These are phyloP conservation scores for Papilio gigon DNA, from an alignment of 2,888 invertebrate genomes.

Conservation along the genomic window DNA sequence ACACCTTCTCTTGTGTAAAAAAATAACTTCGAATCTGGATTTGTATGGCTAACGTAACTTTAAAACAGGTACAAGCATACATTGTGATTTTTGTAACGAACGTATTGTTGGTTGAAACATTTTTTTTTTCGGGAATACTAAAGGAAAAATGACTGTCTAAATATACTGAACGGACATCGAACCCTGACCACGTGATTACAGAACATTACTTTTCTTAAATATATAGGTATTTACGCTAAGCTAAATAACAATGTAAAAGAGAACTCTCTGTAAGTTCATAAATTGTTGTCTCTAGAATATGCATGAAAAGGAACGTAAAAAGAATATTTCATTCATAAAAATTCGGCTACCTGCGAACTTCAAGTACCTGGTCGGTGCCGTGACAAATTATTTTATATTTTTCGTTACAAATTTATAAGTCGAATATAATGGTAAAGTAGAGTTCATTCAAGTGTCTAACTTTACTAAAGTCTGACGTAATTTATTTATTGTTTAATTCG, in stretches of 20 bases:
- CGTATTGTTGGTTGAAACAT: neutral
- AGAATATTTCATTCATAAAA: slow-evolving; percentile 41
- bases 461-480: slow-evolving; percentile 1
- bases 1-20: too few relatives aligned
- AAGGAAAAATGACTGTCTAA: neutral
- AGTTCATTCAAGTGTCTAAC: slow-evolving; percentile 20
- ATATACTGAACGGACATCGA: neutral
- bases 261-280: slow-evolving; percentile 19
- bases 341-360: slow-evolving; percentile 36
- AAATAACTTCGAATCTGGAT: too few relatives aligned
- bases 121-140: neutral
- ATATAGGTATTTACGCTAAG: neutral
- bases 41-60: too few relatives aligned
- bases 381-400: slow-evolving; percentile 26
- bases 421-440: slow-evolving; percentile 25
- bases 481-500: neutral
- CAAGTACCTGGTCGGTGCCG: slow-evolving; percentile 39
- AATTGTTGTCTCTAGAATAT: slow-evolving; percentile 31
- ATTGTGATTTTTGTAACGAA: too few relatives aligned
- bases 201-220: neutral
- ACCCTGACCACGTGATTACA: neutral
- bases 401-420: slow-evolving; percentile 20
- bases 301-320: slow-evolving; percentile 30
- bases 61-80: too few relatives aligned
- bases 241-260: slow-evolving; percentile 21